Percentiles rank a stretch among this genome's conserved stretches.
Evolutionary conservation across 2,113 vertebrate species (phyloP).

Genomic region (Herpetotheres cachinnans): DNA sequence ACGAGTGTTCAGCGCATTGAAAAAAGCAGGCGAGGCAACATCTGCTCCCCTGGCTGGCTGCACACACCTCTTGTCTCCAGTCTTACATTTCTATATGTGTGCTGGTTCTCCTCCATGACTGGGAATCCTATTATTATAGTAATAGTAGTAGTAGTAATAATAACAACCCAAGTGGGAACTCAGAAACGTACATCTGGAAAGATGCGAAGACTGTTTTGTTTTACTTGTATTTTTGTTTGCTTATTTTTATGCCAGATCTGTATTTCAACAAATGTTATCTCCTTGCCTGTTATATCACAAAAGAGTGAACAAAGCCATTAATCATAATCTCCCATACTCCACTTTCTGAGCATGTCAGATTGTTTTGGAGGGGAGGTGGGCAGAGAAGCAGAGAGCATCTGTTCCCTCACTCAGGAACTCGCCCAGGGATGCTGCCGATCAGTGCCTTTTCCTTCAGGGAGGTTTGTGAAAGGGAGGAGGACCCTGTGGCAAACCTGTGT

Average conservation of each 20-base stretch:
- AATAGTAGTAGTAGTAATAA: slow-evolving; percentile 35
- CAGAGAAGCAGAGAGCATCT: background rate
- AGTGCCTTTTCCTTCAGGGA: background rate
- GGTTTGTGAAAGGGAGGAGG: background rate
- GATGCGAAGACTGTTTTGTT: background rate
- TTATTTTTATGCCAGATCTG: slow-evolving; percentile 18
- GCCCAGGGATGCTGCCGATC: background rate
- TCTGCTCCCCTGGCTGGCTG: background rate
- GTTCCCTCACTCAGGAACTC: background rate
- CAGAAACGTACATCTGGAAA: slow-evolving; percentile 39
- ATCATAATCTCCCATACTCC: background rate
- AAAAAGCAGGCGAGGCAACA: background rate
- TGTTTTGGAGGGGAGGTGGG: background rate
- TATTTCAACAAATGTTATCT: slow-evolving; percentile 7
- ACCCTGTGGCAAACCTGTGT: accelerated
- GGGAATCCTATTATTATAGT: slow-evolving; percentile 34
- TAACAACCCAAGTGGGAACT: slow-evolving; percentile 23
- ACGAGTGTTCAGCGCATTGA: background rate
- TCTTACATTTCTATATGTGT: background rate
- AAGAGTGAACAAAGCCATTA: background rate
- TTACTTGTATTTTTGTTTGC: slow-evolving; percentile 5
- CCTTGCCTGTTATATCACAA: background rate
- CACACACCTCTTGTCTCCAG: background rate
- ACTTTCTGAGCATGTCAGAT: background rate
- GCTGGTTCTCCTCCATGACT: background rate